phyloP scores from a whole-genome alignment of 37 sponge, comb jelly and placozoan species.

The Mnemiopsis leidyi region DNA sequence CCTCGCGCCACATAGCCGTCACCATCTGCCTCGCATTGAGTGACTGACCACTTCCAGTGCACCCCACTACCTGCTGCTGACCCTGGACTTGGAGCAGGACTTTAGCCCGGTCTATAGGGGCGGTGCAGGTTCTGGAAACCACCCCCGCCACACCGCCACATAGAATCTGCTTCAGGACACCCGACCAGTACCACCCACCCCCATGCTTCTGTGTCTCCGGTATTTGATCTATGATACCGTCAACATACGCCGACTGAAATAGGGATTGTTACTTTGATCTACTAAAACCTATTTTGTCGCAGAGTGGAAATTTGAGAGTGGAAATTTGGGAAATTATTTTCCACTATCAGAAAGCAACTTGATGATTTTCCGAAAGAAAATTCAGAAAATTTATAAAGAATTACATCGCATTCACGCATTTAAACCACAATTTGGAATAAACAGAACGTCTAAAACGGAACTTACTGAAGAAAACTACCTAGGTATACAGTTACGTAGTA shows the following conservation, averaged over 20 bases:
- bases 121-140: conserved; percentile 35
- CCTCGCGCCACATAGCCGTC: conserved; percentile 32
- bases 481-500: too few species aligned
- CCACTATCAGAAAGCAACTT: too few species aligned
- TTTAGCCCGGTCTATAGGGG: conserved; percentile 18
- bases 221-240: not conserved
- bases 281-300: too few species aligned
- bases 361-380: too few species aligned
- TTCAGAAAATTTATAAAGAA: too few species aligned
- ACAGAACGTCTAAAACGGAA: too few species aligned
- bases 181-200: not conserved
- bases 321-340: too few species aligned
- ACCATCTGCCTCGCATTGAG: not conserved
- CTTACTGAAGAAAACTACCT: too few species aligned
- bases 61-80: conserved; percentile 5
- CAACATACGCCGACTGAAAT: conserved; percentile 61
- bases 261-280: too few species aligned
- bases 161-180: not conserved
- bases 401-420: too few species aligned
- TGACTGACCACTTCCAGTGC: not conserved
- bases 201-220: not conserved
- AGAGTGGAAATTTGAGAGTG: too few species aligned
- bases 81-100: conserved; percentile 61
- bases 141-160: conserved; percentile 30
- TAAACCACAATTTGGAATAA: too few species aligned